phyloP scores from a whole-genome alignment of 2,888 invertebrate genomes.

The Diabrotica balteata region DNA sequence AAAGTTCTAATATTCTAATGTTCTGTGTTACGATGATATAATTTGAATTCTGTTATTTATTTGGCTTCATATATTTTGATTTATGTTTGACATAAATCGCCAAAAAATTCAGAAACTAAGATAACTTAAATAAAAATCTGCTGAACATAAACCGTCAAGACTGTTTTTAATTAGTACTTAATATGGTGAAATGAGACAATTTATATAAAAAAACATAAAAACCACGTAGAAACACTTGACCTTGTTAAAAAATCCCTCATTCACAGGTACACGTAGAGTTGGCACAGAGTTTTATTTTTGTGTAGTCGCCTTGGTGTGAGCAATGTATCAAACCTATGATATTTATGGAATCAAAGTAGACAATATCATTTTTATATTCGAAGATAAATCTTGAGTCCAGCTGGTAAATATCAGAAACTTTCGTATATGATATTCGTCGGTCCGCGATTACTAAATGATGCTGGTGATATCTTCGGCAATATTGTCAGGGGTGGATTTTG shows the following conservation, averaged over 20 bases:
- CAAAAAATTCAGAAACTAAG: too few species aligned
- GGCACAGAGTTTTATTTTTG: conserved; percentile 15
- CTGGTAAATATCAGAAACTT: conserved; percentile 59
- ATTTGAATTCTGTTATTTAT: too few species aligned
- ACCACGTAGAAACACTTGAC: too few species aligned
- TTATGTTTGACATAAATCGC: too few species aligned
- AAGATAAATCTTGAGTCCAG: conserved; percentile 60
- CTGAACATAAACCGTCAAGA: too few species aligned
- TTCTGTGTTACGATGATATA: too few species aligned
- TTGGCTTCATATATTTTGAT: too few species aligned
- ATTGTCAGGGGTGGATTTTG: conserved; percentile 28
- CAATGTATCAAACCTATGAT: conserved; percentile 44
- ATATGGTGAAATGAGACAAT: too few species aligned
- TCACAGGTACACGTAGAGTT: neutral
- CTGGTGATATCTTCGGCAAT: conserved; percentile 25
- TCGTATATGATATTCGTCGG: conserved; percentile 60
- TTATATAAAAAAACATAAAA: neutral
- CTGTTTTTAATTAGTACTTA: too few species aligned
- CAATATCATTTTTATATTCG: conserved; percentile 62
- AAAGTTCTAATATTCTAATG: too few species aligned
- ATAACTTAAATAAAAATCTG: too few species aligned
- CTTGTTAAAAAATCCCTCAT: neutral
- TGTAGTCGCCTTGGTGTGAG: conserved; percentile 13
- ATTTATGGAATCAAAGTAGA: conserved; percentile 57
- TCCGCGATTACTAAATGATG: conserved; percentile 55